A percentile compares a stretch with the other conserved stretches of the same genome.
These are phyloP conservation scores for Cichladusa arquata DNA, from an alignment of 2,113 vertebrate species.

Conservation along the genomic window DNA sequence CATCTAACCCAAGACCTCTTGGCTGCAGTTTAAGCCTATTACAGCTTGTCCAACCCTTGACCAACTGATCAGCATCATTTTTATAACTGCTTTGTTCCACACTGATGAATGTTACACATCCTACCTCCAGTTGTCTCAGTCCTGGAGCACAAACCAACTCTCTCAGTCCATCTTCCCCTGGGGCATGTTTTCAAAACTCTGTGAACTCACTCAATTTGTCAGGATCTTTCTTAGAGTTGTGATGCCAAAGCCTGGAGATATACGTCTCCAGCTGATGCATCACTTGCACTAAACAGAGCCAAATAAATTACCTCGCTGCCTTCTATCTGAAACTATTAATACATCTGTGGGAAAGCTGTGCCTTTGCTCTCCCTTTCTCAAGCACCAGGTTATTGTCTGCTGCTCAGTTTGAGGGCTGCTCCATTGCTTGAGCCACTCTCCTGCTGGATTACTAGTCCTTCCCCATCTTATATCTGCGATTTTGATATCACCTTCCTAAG, in stretches of 20 bases:
- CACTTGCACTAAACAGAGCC: conserved; percentile 20
- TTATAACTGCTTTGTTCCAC: not conserved
- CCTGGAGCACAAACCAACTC: not conserved
- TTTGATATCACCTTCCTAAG: conserved; percentile 28
- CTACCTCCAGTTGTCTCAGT: not conserved
- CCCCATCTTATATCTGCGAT: not conserved
- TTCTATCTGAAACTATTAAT: not conserved
- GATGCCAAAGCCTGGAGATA: conserved; percentile 11
- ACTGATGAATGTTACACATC: not conserved
- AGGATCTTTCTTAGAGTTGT: not conserved
- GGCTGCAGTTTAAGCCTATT: conserved; percentile 31
- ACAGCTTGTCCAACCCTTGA: not conserved
- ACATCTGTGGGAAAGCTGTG: not conserved
- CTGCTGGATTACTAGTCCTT: conserved; percentile 9
- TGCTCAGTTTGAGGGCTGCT: conserved; percentile 31
- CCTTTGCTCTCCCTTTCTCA: conserved; percentile 8
- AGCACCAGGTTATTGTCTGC: not conserved
- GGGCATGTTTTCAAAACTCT: conserved; percentile 36
- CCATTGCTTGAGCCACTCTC: not conserved
- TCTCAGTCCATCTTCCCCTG: conserved; percentile 19
- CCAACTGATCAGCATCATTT: not conserved
- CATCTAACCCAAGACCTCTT: not conserved
- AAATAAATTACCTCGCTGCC: conserved; percentile 24
- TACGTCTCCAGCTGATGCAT: conserved; percentile 7
- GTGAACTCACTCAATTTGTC: conserved; percentile 31